These are phyloP conservation scores for Caenorhabditis briggsae DNA, from an alignment of 1,140 invertebrate genomes.

Conservation along the genomic window DNA sequence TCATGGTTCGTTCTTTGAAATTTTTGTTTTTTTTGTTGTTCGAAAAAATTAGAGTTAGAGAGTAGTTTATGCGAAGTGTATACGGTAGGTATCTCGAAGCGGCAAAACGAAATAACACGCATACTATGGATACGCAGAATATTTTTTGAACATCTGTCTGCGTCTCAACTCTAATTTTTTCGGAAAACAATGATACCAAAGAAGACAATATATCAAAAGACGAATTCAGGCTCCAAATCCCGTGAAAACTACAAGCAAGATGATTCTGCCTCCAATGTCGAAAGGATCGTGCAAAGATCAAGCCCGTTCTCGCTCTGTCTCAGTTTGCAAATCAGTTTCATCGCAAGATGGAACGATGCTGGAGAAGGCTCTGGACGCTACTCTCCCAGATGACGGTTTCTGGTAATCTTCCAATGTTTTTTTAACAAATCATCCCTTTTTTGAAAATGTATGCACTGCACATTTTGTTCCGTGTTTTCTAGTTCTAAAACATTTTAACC, in stretches of 20 bases:
- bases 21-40: neutral
- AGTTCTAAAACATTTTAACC: neutral
- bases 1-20: neutral
- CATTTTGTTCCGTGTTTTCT: no score
- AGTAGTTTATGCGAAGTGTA: no score
- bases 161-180: no score
- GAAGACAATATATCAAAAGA: no score
- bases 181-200: no score
- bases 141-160: no score
- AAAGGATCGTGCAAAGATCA: neutral
- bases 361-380: neutral
- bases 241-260: neutral
- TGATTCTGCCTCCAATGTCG: neutral
- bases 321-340: neutral
- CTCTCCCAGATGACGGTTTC: neutral
- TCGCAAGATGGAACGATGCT: neutral
- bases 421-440: neutral
- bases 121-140: no score
- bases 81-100: no score
- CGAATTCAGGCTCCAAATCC: neutral
- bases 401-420: constrained; percentile 3
- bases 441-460: neutral
- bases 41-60: no score
- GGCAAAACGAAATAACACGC: no score
- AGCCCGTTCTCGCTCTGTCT: neutral